phyloP scores from a whole-genome alignment of 2,888 invertebrate genomes.

The Brachyptera risi region DNA sequence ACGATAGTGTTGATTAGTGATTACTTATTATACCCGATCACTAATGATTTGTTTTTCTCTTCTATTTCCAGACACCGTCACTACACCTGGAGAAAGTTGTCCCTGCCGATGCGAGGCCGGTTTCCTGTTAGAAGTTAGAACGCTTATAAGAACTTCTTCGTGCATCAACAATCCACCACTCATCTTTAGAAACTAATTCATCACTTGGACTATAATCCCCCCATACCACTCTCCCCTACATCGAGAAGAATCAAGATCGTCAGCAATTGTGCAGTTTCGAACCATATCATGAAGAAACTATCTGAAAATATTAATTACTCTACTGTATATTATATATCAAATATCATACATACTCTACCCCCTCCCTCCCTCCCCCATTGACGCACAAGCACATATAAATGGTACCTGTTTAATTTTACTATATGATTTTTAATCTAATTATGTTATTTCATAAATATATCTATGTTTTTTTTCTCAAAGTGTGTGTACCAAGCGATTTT shows the following conservation, averaged over 20 bases:
- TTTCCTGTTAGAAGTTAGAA: slow-evolving; percentile 41
- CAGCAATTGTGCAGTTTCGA: too few species aligned
- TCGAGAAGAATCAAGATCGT: too few species aligned
- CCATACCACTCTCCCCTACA: too few species aligned
- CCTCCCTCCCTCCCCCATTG: not conserved
- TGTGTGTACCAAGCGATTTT: not conserved
- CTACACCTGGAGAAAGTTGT: slow-evolving; percentile 52
- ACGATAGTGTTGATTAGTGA: too few species aligned
- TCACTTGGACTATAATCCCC: not conserved
- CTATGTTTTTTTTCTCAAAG: not conserved
- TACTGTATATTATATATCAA: too few species aligned
- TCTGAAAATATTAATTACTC: too few species aligned
- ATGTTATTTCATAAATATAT: not conserved
- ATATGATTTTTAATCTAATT: not conserved
- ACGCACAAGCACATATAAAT: slow-evolving; percentile 2
- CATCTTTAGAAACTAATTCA: not conserved
- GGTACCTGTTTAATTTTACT: slow-evolving; percentile 12
- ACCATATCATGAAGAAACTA: too few species aligned
- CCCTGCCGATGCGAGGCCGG: slow-evolving; percentile 55
- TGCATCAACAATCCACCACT: slow-evolving; percentile 6
- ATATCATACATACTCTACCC: too few species aligned
- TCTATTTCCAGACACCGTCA: slow-evolving; percentile 56
- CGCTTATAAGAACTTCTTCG: slow-evolving; percentile 14
- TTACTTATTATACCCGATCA: too few species aligned
- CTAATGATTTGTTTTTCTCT: slow-evolving; percentile 33